phyloP scores from a whole-genome alignment of 2,113 vertebrate species.

The Odocoileus hemionus region DNA sequence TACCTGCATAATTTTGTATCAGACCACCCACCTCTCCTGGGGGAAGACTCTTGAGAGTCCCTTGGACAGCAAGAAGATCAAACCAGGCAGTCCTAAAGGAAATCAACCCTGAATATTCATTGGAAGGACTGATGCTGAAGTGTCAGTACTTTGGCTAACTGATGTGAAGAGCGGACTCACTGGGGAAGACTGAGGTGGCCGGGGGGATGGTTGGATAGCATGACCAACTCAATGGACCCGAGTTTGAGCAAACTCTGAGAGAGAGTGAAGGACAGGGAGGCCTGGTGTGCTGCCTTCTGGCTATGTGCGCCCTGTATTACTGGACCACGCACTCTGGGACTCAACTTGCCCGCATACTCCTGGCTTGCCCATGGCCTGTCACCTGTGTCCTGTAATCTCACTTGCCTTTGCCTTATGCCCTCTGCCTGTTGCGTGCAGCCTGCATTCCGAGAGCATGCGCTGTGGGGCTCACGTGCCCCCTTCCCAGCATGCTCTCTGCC shows the following conservation, averaged over 20 bases:
- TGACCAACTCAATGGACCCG: background rate
- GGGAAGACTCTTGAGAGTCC: background rate
- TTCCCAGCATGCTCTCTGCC: background rate
- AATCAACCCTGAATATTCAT: background rate
- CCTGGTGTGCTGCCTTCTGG: background rate
- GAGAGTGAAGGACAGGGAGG: background rate
- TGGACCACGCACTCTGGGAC: fast-evolving
- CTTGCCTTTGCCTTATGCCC: background rate
- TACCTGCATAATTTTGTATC: background rate
- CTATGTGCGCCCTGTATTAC: background rate
- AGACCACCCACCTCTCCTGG: background rate
- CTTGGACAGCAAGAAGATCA: background rate
- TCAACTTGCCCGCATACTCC: background rate
- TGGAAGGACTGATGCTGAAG: background rate
- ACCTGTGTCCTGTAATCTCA: background rate
- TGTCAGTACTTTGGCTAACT: background rate
- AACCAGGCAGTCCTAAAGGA: background rate
- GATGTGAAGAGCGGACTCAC: background rate
- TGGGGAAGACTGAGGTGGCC: background rate
- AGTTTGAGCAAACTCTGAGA: background rate
- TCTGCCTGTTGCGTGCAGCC: background rate
- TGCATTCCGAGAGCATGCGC: background rate
- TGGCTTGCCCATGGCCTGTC: background rate
- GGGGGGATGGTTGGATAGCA: background rate
- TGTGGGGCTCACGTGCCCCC: background rate